These are phyloP conservation scores for Uropsilus gracilis DNA, from an alignment of 2,113 vertebrate species.

Conservation along the genomic window DNA sequence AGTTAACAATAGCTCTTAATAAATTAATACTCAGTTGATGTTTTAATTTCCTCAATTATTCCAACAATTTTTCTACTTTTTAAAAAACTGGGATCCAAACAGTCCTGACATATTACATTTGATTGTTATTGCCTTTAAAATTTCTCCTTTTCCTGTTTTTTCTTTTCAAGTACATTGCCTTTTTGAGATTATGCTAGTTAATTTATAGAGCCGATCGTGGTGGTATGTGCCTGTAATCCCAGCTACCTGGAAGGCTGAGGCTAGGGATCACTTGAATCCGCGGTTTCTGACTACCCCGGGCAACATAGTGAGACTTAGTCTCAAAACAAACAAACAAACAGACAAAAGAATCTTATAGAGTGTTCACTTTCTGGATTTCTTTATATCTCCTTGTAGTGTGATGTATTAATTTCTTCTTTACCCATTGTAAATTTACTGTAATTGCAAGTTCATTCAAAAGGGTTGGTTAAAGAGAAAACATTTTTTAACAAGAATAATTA, in stretches of 20 bases:
- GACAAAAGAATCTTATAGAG: too few relatives aligned
- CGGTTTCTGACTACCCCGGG: too few relatives aligned
- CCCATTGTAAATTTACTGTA: neutral
- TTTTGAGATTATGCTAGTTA: too few relatives aligned
- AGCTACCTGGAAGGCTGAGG: too few relatives aligned
- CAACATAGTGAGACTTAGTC: too few relatives aligned
- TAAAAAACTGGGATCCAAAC: neutral
- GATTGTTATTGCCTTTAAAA: neutral
- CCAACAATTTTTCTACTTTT: neutral
- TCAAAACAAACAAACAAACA: too few relatives aligned
- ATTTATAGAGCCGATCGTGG: too few relatives aligned
- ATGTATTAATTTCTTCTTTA: slow-evolving; percentile 24
- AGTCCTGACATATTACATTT: slow-evolving; percentile 21
- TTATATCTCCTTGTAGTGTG: neutral
- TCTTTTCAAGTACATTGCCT: neutral
- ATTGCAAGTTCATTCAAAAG: slow-evolving; percentile 13
- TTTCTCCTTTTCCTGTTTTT: neutral
- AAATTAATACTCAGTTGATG: slow-evolving; percentile 11
- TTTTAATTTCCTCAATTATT: slow-evolving; percentile 10
- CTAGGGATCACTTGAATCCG: too few relatives aligned
- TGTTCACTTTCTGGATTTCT: neutral
- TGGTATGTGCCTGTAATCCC: too few relatives aligned
- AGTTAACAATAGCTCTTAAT: neutral
- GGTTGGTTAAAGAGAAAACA: neutral
- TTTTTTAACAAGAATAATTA: slow-evolving; percentile 2